Conservation (phyloP, 2,797 vertebrate genomes). For the Lemur catta region DNA sequence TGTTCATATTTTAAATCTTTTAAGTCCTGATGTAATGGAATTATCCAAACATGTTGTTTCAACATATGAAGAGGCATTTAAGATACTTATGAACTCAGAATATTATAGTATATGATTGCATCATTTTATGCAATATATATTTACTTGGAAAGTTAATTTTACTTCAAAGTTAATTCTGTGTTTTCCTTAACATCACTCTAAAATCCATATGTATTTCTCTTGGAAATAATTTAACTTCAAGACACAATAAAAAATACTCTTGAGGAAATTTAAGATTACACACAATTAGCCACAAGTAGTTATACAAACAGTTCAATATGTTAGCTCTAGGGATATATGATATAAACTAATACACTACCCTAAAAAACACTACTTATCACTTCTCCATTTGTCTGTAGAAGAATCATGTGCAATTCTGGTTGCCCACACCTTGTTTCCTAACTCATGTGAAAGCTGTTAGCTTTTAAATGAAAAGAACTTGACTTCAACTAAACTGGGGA, state of each 20-base stretch:
- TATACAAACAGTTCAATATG: neutral
- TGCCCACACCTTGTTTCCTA: neutral
- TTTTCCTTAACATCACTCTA: neutral
- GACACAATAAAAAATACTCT: neutral
- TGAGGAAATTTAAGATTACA: neutral
- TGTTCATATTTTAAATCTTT: slow-evolving; percentile 20
- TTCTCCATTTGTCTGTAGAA: neutral
- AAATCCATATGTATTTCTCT: neutral
- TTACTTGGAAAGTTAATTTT: slow-evolving; percentile 10
- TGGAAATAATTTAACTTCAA: slow-evolving; percentile 23
- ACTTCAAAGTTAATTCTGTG: neutral
- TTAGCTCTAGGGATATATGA: neutral
- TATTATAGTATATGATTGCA: neutral
- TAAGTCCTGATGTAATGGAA: neutral
- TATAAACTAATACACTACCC: neutral
- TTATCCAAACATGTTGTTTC: neutral
- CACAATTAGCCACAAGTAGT: neutral
- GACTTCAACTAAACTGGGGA: neutral
- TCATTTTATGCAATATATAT: neutral
- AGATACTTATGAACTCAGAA: neutral
- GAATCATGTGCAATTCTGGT: neutral
- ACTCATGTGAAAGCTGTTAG: neutral
- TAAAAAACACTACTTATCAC: neutral
- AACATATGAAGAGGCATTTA: neutral
- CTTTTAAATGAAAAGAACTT: neutral